Evolutionary conservation across 2,888 invertebrate species (phyloP), one percentile per base, ranked within the genome.

Genomic region (Spodoptera picta): DNA sequence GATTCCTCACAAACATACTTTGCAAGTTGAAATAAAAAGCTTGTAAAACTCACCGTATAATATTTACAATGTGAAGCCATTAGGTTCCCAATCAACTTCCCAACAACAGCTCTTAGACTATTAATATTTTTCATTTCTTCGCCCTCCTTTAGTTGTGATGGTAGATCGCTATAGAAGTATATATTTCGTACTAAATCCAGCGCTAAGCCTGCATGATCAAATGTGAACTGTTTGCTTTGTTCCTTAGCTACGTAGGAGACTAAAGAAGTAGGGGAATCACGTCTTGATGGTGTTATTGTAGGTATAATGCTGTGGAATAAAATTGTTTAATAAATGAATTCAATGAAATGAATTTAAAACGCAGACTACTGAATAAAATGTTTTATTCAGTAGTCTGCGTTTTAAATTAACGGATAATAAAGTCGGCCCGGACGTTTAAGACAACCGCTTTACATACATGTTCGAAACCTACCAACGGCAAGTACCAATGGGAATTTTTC

Each of bases 61-160:
- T 95, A 94, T 90, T 96, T 97, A 55, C 96, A 96, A 65, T 96
- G 95, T 1, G 96, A 95, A 4, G 95, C 92, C 83, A 96, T 90
- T 36, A 97, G 83, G 12, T 79, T 84, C n/a, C 79, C 84, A 66
- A 90, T 75, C 27, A 94, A 58, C 62, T 89, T 89, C 0, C 87
- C 89, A 0, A 94, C 75, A 0, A 89, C 71, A 4, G 80, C 75
- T 50, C 73, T 86, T 65, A 93, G 60, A 9, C 82, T 75, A 0
- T 84, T 86, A 0, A 44, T 44, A 11, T 80, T 73, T 0, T 67
- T 67, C 44, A 84, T 23, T 1, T 50, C 59, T 0, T 74, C 80
- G 0, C 86, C 84, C 2, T 53, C 65, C 46, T 77, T 87, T 73
- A 93, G 58, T 59, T 90, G 89, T 0, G 83, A 75, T 0, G 93